Percentiles rank a stretch among this genome's conserved stretches.
phyloP scores from a whole-genome alignment of 2,888 invertebrate species.

The Lasioglossum morio region DNA sequence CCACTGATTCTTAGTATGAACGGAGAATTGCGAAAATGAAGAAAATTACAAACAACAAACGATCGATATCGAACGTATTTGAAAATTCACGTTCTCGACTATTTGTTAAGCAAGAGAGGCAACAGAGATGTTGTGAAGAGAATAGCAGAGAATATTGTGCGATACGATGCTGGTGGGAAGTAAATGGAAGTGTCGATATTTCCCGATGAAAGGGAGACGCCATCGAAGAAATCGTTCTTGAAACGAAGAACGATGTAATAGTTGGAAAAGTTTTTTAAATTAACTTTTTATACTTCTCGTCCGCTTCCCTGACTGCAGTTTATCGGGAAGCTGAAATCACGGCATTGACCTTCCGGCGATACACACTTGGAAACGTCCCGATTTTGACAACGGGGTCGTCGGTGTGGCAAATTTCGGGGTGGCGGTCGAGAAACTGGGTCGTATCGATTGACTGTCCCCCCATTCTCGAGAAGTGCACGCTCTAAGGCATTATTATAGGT shows the following conservation, averaged over 20 bases:
- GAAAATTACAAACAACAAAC: no score
- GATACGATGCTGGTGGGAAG: background rate
- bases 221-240: background rate
- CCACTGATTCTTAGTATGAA: no score
- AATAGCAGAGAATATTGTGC: no score
- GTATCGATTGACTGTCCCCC: conserved; percentile 69
- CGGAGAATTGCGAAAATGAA: no score
- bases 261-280: background rate
- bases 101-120: background rate
- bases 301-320: background rate
- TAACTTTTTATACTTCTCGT: background rate
- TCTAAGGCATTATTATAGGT: conserved; percentile 52
- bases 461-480: conserved; percentile 37
- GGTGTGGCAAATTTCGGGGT: conserved; percentile 65
- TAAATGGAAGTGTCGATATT: background rate
- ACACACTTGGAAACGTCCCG: conserved; percentile 27
- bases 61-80: background rate
- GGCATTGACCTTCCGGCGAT: conserved; percentile 4
- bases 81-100: background rate
- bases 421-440: conserved; percentile 67
- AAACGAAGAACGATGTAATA: background rate
- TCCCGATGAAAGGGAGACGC: background rate
- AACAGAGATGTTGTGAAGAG: no score
- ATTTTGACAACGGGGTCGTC: conserved; percentile 62
- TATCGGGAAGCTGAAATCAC: conserved; percentile 1